Percentiles rank a stretch among this genome's conserved stretches.
Evolutionary conservation across 2,888 invertebrate genomes (phyloP).

Genomic region (Eupithecia insigniata): DNA sequence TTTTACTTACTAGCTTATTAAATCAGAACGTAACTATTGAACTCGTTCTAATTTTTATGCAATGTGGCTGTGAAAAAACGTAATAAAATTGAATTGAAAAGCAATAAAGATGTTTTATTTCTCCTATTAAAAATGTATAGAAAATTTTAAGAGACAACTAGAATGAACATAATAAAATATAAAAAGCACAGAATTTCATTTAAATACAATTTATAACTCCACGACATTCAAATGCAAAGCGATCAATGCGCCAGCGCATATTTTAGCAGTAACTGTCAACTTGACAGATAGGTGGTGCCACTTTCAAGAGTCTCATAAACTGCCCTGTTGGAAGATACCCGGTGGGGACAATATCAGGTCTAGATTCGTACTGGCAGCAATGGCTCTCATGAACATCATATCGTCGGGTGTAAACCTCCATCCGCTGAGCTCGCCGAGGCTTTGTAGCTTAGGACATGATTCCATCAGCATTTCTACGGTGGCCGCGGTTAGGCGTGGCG

Average conservation of each 20-base stretch:
- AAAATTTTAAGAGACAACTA: neutral
- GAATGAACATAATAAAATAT: constrained; percentile 13
- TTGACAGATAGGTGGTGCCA: constrained; percentile 4
- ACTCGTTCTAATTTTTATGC: neutral
- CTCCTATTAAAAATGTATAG: neutral
- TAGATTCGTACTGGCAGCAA: constrained; percentile 87
- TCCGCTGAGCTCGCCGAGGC: constrained; percentile 87
- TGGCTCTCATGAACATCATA: constrained; percentile 86
- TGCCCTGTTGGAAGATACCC: constrained; percentile 81
- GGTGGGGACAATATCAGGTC: constrained; percentile 86
- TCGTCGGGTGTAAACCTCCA: constrained; percentile 88
- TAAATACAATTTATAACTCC: constrained; percentile 4
- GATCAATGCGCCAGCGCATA: constrained; percentile 4
- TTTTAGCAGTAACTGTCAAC: constrained; percentile 5
- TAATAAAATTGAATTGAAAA: constrained; percentile 39
- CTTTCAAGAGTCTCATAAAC: constrained; percentile 37
- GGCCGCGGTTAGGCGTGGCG: constrained; percentile 85
- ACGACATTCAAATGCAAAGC: constrained; percentile 1
- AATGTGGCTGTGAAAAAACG: constrained; percentile 40
- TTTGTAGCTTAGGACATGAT: constrained; percentile 86
- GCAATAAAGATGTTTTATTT: constrained; percentile 42
- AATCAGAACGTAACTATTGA: neutral
- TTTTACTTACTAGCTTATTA: neutral
- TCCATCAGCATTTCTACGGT: constrained; percentile 88
- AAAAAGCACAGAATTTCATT: constrained; percentile 13